phyloP scores from a whole-genome alignment of 2,888 invertebrate genomes.

The Parochlus steinenii region DNA sequence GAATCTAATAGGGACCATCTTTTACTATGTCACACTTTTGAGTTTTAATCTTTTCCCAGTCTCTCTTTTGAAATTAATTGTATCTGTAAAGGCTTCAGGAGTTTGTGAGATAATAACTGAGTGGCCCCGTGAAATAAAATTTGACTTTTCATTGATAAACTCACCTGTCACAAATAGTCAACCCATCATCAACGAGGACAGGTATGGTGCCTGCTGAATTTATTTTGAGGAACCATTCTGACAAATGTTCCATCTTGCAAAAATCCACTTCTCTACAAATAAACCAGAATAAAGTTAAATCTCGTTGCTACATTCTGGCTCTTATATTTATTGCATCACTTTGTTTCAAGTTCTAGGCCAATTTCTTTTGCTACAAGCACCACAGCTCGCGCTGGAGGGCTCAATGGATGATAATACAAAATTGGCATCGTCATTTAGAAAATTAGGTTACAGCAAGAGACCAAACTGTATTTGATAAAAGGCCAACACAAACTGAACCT shows the following conservation, averaged over 20 bases:
- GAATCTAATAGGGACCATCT: too few relatives aligned
- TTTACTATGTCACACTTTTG: too few relatives aligned
- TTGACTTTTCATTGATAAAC: too few relatives aligned
- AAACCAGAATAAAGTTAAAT: neutral
- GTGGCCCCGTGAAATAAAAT: too few relatives aligned
- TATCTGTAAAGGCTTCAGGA: too few relatives aligned
- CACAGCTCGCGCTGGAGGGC: conserved; percentile 5
- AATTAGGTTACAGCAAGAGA: too few relatives aligned
- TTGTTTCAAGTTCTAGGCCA: conserved; percentile 5
- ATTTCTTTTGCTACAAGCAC: conserved; percentile 5
- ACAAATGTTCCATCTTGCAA: conserved; percentile 3
- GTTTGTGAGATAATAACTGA: too few relatives aligned
- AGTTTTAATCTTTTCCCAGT: too few relatives aligned
- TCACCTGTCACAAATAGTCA: conserved; percentile 8
- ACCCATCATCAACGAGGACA: neutral
- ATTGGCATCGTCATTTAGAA: conserved; percentile 8
- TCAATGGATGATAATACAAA: conserved; percentile 10
- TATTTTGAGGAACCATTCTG: conserved; percentile 4
- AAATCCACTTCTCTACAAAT: conserved; percentile 8
- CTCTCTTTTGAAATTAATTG: too few relatives aligned
- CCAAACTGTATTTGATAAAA: too few relatives aligned
- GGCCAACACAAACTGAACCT: too few relatives aligned
- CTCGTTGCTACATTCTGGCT: neutral
- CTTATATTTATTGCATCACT: conserved; percentile 2
- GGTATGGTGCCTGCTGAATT: conserved; percentile 10